These are phyloP conservation scores for Athene noctua DNA, from an alignment of 2,113 vertebrate genomes.

Conservation along the genomic window DNA sequence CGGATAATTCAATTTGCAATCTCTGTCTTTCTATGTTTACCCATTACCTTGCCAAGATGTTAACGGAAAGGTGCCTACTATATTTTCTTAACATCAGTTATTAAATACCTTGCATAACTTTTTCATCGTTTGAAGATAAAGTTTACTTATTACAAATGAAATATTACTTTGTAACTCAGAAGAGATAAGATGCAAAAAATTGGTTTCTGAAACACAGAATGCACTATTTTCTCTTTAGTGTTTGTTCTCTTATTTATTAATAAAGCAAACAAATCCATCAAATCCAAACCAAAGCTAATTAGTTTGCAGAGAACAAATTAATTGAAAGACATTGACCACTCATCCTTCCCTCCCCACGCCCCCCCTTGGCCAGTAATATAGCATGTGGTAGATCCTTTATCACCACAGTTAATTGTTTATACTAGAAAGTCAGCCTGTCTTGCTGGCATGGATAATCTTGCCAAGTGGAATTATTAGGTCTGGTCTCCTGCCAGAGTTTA, in stretches of 20 bases:
- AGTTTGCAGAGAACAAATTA: slow-evolving; percentile 26
- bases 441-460: slow-evolving; percentile 62
- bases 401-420: slow-evolving; percentile 64
- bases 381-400: slow-evolving; percentile 64
- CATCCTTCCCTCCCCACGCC: background rate
- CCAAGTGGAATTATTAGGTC: slow-evolving; percentile 72
- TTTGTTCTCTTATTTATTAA: background rate
- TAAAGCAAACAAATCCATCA: slow-evolving; percentile 13
- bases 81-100: background rate
- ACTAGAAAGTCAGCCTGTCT: slow-evolving; percentile 57
- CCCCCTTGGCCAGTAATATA: background rate
- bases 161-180: background rate
- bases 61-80: background rate
- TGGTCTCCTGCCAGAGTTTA: slow-evolving; percentile 60
- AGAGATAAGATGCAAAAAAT: background rate
- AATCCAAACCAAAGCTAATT: background rate
- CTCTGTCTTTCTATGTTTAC: background rate
- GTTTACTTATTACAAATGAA: background rate
- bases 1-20: background rate
- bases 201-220: background rate
- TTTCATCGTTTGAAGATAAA: background rate
- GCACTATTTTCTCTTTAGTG: background rate
- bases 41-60: background rate
- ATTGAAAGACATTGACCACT: slow-evolving; percentile 1
- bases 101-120: background rate